Evolutionary conservation across 1,140 invertebrate species (phyloP).

Genomic region (Caenorhabditis inopinata): DNA sequence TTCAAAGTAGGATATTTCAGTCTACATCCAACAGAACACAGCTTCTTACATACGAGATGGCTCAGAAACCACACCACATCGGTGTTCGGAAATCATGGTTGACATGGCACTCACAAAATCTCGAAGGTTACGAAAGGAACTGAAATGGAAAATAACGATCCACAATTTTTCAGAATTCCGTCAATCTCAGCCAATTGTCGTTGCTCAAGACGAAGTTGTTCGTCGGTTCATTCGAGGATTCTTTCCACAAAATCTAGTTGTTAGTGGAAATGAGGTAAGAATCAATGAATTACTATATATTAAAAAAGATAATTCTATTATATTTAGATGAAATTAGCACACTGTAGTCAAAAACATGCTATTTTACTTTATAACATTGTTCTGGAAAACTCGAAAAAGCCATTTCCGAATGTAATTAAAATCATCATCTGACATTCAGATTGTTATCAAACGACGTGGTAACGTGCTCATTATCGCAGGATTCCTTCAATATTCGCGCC

Average conservation of each 20-base stretch:
- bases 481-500: conserved; percentile 54
- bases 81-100: conserved; percentile 63
- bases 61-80: conserved; percentile 59
- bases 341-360: too few relatives aligned
- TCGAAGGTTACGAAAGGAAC: conserved; percentile 47
- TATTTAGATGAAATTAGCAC: too few relatives aligned
- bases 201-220: conserved; percentile 64
- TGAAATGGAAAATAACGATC: not conserved
- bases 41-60: conserved; percentile 64
- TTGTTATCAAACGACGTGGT: conserved; percentile 66
- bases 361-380: too few relatives aligned
- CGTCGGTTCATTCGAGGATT: conserved; percentile 64
- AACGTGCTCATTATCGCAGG: conserved; percentile 60
- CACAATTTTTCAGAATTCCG: conserved; percentile 50
- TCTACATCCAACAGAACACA: conserved; percentile 51
- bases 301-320: too few relatives aligned
- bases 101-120: conserved; percentile 64
- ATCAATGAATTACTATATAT: too few relatives aligned
- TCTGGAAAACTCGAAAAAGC: too few relatives aligned
- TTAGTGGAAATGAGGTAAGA: conserved; percentile 57
- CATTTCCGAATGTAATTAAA: too few relatives aligned
- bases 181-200: conserved; percentile 56
- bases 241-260: conserved; percentile 57
- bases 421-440: too few relatives aligned
- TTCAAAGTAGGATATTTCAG: conserved; percentile 40